Percentiles rank a stretch among this genome's conserved stretches.
These are phyloP conservation scores for Neolamprologus cancellatus DNA, from an alignment of 2,113 vertebrate species.

Conservation along the genomic window DNA sequence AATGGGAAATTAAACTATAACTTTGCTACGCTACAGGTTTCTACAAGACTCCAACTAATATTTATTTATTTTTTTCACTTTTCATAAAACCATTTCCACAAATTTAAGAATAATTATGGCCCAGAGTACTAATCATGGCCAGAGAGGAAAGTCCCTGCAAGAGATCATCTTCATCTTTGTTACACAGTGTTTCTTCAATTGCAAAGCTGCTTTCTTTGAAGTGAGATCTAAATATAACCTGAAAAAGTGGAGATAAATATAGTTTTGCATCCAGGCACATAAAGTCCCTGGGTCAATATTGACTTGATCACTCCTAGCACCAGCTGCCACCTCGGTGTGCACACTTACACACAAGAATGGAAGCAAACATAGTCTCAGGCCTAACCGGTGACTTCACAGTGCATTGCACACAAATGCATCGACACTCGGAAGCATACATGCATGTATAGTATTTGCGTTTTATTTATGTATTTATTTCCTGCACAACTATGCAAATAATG, in stretches of 20 bases:
- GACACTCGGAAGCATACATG: too few relatives aligned
- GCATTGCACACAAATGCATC: not conserved
- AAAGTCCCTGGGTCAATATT: conserved; percentile 65
- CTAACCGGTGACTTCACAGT: not conserved
- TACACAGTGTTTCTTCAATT: not conserved
- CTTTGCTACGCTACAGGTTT: not conserved
- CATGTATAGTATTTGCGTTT: not conserved
- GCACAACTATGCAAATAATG: not conserved
- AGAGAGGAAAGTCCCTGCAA: conserved; percentile 22
- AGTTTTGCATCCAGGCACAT: conserved; percentile 25
- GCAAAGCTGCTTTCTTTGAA: conserved; percentile 32
- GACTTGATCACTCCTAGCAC: conserved; percentile 36
- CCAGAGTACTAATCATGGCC: not conserved
- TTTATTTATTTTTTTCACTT: not conserved
- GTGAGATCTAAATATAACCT: conserved; percentile 44
- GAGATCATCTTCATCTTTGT: not conserved
- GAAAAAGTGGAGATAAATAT: conserved; percentile 46
- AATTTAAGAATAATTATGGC: not conserved
- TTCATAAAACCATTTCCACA: not conserved
- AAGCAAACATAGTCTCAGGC: not conserved
- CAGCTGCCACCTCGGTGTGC: conserved; percentile 35
- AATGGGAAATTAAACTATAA: not conserved
- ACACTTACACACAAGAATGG: not conserved
- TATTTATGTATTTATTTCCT: not conserved
- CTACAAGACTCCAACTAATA: not conserved